Conservation (phyloP, 2,888 invertebrate genomes). For the Stratiomys singularior region DNA sequence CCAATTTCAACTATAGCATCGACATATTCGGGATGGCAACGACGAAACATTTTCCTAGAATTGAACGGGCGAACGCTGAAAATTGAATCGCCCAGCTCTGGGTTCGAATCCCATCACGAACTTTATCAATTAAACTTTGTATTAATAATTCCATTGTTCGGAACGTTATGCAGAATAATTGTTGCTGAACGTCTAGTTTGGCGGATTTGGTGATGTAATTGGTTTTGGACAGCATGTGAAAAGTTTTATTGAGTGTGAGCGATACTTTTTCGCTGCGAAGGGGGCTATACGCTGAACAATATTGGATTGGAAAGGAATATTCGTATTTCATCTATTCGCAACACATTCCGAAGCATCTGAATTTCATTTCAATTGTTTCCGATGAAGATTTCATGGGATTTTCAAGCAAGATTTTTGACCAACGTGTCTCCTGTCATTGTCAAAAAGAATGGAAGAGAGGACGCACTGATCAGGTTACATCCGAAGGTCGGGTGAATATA, state of each 20-base stretch:
- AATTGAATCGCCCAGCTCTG: neutral
- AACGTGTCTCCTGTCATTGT: too few relatives aligned
- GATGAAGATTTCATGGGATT: too few relatives aligned
- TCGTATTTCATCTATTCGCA: too few relatives aligned
- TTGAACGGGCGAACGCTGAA: too few relatives aligned
- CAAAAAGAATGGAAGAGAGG: too few relatives aligned
- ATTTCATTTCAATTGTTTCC: too few relatives aligned
- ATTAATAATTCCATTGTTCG: slow-evolving; percentile 24
- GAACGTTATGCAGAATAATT: neutral
- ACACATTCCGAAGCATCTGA: too few relatives aligned
- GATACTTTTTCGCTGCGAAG: neutral
- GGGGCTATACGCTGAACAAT: neutral
- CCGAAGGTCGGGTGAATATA: too few relatives aligned
- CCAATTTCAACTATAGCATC: slow-evolving; percentile 11
- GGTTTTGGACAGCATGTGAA: neutral
- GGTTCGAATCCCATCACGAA: slow-evolving; percentile 15
- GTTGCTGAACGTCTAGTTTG: neutral
- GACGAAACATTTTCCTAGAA: neutral
- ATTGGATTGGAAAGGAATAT: too few relatives aligned
- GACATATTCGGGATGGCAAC: neutral
- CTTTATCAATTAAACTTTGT: slow-evolving; percentile 36
- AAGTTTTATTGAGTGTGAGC: neutral
- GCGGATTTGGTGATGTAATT: neutral
- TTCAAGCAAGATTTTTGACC: too few relatives aligned
- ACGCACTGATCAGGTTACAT: too few relatives aligned